Percentiles rank a stretch among this genome's conserved stretches.
Conservation (phyloP, 2,113 vertebrate genomes). For the Electrona antarctica region DNA sequence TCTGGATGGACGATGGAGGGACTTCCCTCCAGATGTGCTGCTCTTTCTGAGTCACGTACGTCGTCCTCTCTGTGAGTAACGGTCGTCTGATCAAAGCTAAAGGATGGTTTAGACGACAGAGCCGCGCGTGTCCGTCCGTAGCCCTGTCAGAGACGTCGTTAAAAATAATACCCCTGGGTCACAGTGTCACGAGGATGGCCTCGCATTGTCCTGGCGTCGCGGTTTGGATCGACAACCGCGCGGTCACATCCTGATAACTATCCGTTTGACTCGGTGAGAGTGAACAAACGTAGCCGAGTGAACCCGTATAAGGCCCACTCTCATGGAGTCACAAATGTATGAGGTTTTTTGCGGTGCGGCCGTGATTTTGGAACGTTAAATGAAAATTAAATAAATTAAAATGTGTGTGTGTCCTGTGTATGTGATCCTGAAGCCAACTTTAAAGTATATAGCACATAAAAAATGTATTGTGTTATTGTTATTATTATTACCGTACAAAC, state of each 20-base stretch:
- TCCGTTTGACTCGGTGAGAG: too few species aligned
- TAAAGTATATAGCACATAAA: too few species aligned
- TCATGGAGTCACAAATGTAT: too few species aligned
- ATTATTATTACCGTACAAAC: too few species aligned
- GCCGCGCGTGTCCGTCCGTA: constrained; percentile 46
- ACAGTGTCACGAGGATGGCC: background rate
- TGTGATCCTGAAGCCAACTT: too few species aligned
- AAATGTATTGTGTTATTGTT: too few species aligned
- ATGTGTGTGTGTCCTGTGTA: too few species aligned
- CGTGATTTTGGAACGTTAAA: background rate
- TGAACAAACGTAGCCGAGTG: too few species aligned
- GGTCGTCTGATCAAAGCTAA: constrained; percentile 63
- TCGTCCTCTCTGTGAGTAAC: constrained; percentile 37
- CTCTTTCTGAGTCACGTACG: constrained; percentile 33
- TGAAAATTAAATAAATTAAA: too few species aligned
- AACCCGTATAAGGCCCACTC: too few species aligned
- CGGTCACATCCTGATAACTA: too few species aligned
- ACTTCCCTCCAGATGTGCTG: constrained; percentile 73
- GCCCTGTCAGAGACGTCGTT: constrained; percentile 56
- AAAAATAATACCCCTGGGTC: constrained; percentile 35
- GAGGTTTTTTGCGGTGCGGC: background rate
- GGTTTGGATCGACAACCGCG: too few species aligned
- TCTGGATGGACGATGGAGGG: constrained; percentile 18
- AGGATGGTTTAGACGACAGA: constrained; percentile 31
- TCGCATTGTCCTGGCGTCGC: constrained; percentile 9